phyloP scores from a whole-genome alignment of 2,888 invertebrate species.

The Acrocyrtus sp. region DNA sequence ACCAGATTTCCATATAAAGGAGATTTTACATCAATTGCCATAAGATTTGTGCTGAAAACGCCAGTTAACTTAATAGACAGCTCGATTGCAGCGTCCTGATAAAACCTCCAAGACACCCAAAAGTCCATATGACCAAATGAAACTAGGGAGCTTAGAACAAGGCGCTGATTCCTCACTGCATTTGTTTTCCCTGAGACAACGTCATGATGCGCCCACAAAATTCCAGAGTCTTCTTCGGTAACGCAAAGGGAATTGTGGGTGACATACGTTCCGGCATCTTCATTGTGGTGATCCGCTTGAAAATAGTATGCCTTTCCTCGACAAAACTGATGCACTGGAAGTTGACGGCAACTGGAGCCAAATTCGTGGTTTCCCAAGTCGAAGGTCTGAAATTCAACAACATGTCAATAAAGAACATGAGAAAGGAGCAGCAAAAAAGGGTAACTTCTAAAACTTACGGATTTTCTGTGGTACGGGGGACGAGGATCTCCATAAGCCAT shows the following conservation, averaged over 20 bases:
- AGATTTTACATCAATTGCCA: slow-evolving; percentile 32
- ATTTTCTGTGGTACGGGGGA: slow-evolving; percentile 29
- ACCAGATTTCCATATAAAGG: slow-evolving; percentile 31
- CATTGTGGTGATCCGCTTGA: slow-evolving; percentile 7
- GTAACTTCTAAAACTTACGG: slow-evolving; percentile 11
- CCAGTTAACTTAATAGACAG: slow-evolving; percentile 33
- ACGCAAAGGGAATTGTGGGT: slow-evolving; percentile 23
- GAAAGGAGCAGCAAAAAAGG: too few relatives aligned
- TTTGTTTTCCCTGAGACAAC: background rate
- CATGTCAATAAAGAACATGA: too few relatives aligned
- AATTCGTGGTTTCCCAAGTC: slow-evolving; percentile 27
- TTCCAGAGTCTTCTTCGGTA: slow-evolving; percentile 27
- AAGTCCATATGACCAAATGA: slow-evolving; percentile 34
- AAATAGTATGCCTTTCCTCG: slow-evolving; percentile 20
- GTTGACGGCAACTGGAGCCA: background rate
- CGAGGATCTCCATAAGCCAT: slow-evolving; percentile 7
- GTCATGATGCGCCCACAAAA: slow-evolving; percentile 13
- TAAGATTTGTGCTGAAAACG: slow-evolving; percentile 29
- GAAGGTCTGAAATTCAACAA: slow-evolving; percentile 5
- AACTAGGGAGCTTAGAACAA: slow-evolving; percentile 30
- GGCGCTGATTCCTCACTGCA: slow-evolving; percentile 29
- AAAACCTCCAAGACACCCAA: slow-evolving; percentile 46
- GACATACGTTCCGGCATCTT: background rate
- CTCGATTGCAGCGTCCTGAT: slow-evolving; percentile 49
- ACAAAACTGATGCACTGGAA: slow-evolving; percentile 9